These are phyloP conservation scores for Epirrhoe alternata DNA, from an alignment of 2,888 invertebrate species.

Conservation along the genomic window DNA sequence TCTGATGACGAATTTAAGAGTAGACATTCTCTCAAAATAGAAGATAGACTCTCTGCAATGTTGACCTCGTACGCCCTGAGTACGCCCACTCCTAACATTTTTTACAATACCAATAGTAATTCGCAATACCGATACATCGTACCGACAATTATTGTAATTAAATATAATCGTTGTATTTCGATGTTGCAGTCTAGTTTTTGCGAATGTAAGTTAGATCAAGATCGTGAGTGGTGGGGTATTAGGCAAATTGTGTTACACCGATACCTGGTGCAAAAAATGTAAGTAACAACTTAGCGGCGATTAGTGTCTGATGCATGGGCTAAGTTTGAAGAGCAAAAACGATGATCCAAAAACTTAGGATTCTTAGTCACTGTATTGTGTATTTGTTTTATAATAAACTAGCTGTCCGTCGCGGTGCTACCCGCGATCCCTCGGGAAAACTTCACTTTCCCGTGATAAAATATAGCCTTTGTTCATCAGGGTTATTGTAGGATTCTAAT, in stretches of 20 bases:
- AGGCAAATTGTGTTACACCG: conserved; percentile 28
- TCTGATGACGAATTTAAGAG: not conserved
- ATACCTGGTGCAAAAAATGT: conserved; percentile 36
- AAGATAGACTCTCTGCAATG: not conserved
- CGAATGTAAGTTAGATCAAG: conserved; percentile 20
- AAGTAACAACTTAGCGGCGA: conserved; percentile 24
- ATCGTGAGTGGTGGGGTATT: conserved; percentile 26
- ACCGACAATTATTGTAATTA: conserved; percentile 60
- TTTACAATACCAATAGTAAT: conserved; percentile 37
- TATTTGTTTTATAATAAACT: no score
- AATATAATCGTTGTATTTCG: conserved; percentile 52
- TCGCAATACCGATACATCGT: conserved; percentile 51
- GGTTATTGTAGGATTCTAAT: no score
- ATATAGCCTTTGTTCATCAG: no score
- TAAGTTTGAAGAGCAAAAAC: conserved; percentile 10
- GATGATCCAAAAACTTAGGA: not conserved
- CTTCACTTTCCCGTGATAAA: no score
- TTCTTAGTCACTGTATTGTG: not conserved
- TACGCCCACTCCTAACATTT: conserved; percentile 44
- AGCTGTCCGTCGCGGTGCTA: no score
- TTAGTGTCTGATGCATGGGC: conserved; percentile 13
- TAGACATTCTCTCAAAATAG: not conserved
- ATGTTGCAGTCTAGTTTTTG: conserved; percentile 50
- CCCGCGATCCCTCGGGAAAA: no score
- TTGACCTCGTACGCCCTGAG: conserved; percentile 27